Conservation (phyloP, 2,888 invertebrate species). For the Lochmaea crataegi region DNA sequence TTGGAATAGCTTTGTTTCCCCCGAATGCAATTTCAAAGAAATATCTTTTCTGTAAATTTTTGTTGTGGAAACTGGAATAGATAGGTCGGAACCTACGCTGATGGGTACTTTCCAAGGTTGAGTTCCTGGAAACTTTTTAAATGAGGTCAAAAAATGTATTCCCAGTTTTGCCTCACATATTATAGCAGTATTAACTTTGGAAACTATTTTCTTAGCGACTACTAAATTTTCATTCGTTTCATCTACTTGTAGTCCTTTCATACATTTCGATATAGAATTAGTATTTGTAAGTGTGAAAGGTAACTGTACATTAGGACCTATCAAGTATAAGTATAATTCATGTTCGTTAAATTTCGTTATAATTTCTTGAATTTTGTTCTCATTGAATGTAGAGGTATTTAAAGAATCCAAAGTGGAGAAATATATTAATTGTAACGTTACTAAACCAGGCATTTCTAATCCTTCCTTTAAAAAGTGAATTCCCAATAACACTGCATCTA, state of each 20-base stretch:
- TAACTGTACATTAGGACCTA: conserved; percentile 45
- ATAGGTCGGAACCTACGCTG: conserved; percentile 40
- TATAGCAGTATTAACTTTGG: conserved; percentile 37
- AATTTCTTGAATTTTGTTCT: conserved; percentile 32
- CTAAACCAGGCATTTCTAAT: conserved; percentile 31
- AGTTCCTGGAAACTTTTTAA: conserved; percentile 41
- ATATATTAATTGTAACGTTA: conserved; percentile 46
- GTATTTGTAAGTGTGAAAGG: conserved; percentile 39
- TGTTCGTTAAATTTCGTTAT: conserved; percentile 40
- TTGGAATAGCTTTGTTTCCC: not conserved
- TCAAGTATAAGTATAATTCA: conserved; percentile 46
- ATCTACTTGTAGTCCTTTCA: conserved; percentile 32
- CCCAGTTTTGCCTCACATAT: conserved; percentile 45
- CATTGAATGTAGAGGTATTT: conserved; percentile 22
- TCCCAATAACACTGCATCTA: conserved; percentile 42
- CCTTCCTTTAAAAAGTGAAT: conserved; percentile 41
- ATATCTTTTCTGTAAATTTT: conserved; percentile 40
- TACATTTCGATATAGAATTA: conserved; percentile 40
- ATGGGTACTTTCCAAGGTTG: conserved; percentile 49
- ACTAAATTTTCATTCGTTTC: conserved; percentile 27
- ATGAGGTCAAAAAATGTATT: conserved; percentile 40
- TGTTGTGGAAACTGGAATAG: too few species aligned
- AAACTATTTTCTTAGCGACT: conserved; percentile 41
- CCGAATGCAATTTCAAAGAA: conserved; percentile 37
- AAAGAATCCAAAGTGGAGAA: conserved; percentile 44